Percentiles rank a stretch among this genome's conserved stretches.
These are phyloP conservation scores for Rhynchophorus ferrugineus DNA, from an alignment of 1,140 invertebrate genomes.

Conservation along the genomic window DNA sequence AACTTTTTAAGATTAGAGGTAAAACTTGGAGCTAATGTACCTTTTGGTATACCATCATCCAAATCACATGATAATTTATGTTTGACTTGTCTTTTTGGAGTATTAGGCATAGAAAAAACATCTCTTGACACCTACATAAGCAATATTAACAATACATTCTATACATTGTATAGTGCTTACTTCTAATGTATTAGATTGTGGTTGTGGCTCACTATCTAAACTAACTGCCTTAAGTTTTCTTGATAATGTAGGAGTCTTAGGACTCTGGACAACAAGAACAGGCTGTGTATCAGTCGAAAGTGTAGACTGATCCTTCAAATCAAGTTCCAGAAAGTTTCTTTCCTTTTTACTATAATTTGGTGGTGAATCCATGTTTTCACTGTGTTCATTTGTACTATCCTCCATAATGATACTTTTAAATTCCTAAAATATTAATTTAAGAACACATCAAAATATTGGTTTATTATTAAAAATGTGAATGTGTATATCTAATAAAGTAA, in stretches of 20 bases:
- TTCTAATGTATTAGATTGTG: slow-evolving; percentile 28
- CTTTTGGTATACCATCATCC: slow-evolving; percentile 28
- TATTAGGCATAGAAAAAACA: slow-evolving; percentile 41
- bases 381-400: neutral
- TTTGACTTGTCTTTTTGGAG: slow-evolving; percentile 38
- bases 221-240: slow-evolving; percentile 40
- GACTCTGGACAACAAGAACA: slow-evolving; percentile 37
- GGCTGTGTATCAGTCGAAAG: slow-evolving; percentile 28
- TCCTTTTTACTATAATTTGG: slow-evolving; percentile 28
- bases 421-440: too few species aligned
- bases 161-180: neutral
- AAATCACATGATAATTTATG: slow-evolving; percentile 31
- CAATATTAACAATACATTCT: too few species aligned
- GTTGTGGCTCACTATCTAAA: slow-evolving; percentile 38
- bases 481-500: neutral
- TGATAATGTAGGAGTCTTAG: slow-evolving; percentile 39
- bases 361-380: neutral
- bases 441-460: too few species aligned
- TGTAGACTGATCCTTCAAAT: slow-evolving; percentile 25
- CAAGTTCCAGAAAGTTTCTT: slow-evolving; percentile 33
- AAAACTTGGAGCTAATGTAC: slow-evolving; percentile 27
- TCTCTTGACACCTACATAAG: slow-evolving; percentile 29
- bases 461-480: neutral
- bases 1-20: slow-evolving; percentile 38
- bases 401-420: neutral